phyloP scores from a whole-genome alignment of 2,797 vertebrate species.

The Galago senegalensis region DNA sequence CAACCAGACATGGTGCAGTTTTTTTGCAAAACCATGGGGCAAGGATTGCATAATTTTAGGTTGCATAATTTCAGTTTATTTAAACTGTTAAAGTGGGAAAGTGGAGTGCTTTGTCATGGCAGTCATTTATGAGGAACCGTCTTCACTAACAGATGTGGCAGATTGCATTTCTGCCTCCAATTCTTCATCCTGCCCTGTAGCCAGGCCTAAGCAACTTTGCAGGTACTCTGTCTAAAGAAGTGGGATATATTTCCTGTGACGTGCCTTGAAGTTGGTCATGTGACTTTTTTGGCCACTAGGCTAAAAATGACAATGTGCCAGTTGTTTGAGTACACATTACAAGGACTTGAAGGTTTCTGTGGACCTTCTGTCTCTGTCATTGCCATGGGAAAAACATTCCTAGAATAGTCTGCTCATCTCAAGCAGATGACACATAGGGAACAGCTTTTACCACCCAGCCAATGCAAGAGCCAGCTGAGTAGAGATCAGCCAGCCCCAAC shows the following conservation, averaged over 20 bases:
- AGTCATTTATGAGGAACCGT: background rate
- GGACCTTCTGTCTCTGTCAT: background rate
- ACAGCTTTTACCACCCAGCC: background rate
- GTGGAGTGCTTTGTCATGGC: background rate
- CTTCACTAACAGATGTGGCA: background rate
- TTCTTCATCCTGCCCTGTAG: background rate
- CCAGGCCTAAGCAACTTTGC: background rate
- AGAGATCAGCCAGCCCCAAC: background rate
- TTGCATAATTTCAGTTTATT: background rate
- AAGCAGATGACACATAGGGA: background rate
- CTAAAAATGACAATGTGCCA: background rate
- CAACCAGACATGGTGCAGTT: slow-evolving; percentile 72
- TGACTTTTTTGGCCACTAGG: background rate
- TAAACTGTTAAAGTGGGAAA: background rate
- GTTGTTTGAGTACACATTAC: background rate
- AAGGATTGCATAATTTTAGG: background rate
- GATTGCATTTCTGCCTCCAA: background rate
- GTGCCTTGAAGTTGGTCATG: background rate
- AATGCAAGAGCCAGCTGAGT: background rate
- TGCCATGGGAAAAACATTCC: background rate
- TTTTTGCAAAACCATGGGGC: slow-evolving; percentile 51
- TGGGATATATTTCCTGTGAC: background rate
- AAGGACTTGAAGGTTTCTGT: background rate
- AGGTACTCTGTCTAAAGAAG: background rate
- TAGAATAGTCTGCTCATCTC: background rate